Conservation (phyloP, 2,113 vertebrate genomes). For the Halcyon senegalensis region DNA sequence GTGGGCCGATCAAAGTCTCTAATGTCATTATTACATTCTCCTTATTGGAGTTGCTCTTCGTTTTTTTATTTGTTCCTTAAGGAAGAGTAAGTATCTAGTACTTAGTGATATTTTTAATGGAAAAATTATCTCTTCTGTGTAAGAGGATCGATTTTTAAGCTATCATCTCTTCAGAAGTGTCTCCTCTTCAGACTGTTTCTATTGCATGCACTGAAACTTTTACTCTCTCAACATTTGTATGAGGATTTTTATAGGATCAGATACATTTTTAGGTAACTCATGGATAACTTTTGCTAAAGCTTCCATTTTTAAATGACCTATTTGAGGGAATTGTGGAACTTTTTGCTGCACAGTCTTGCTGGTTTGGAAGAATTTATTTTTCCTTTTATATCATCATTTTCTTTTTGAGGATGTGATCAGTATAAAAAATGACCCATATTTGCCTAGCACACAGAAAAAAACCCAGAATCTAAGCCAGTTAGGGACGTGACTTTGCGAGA, state of each 20-base stretch:
- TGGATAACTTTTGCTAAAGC: neutral
- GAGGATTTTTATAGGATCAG: neutral
- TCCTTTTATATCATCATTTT: neutral
- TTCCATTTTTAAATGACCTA: conserved; percentile 52
- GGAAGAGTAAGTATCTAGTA: neutral
- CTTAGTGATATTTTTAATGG: neutral
- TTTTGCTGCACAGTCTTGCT: neutral
- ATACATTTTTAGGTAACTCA: conserved; percentile 30
- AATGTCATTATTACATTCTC: no score
- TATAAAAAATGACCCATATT: neutral
- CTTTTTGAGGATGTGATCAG: neutral
- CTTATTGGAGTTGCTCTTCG: neutral
- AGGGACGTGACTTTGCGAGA: neutral
- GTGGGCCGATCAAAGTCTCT: neutral
- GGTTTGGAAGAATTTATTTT: neutral
- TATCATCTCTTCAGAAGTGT: neutral
- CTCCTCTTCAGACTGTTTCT: neutral
- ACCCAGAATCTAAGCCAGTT: neutral
- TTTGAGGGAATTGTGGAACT: conserved; percentile 14
- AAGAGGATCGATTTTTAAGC: neutral
- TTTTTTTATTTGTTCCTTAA: neutral
- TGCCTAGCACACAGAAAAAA: rapidly evolving
- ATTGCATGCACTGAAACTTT: neutral
- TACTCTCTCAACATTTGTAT: neutral
- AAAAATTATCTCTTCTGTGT: neutral